A percentile compares a stretch with the other conserved stretches of the same genome.
Evolutionary conservation across 2,888 invertebrate species (phyloP).

Genomic region (Hemistola chrysoprasaria): DNA sequence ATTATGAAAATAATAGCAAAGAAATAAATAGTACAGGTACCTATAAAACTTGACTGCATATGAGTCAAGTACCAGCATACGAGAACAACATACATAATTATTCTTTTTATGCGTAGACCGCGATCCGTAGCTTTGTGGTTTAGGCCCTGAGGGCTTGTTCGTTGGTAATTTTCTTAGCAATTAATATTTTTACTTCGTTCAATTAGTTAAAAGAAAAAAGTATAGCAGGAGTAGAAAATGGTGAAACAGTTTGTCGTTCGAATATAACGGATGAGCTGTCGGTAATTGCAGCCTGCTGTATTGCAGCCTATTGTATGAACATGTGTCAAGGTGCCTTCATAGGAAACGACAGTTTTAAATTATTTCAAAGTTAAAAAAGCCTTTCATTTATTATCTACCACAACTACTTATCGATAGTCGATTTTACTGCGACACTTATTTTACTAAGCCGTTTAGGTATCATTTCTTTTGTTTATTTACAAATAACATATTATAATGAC

Average conservation of each 20-base stretch:
- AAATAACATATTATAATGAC: too few relatives aligned
- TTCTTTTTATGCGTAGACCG: conserved; percentile 61
- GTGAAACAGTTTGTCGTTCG: conserved; percentile 47
- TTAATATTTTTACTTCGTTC: conserved; percentile 67
- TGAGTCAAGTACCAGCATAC: conserved; percentile 19
- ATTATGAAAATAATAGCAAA: too few relatives aligned
- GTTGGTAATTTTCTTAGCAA: conserved; percentile 74
- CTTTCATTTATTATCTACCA: too few relatives aligned
- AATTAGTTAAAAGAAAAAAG: conserved; percentile 73
- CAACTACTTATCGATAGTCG: too few relatives aligned
- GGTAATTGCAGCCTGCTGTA: conserved; percentile 53
- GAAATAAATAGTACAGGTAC: conserved; percentile 33
- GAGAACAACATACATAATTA: conserved; percentile 49
- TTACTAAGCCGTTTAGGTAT: too few relatives aligned
- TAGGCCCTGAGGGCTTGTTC: conserved; percentile 57
- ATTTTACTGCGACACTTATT: too few relatives aligned
- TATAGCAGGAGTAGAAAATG: conserved; percentile 59
- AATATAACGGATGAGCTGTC: conserved; percentile 50
- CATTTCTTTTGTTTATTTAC: too few relatives aligned
- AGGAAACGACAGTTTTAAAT: conserved; percentile 25
- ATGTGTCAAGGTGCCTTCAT: conserved; percentile 54
- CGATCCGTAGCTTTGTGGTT: conserved; percentile 62
- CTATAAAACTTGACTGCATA: conserved; percentile 47
- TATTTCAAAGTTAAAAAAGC: conserved; percentile 19
- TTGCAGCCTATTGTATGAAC: conserved; percentile 53